Base-by-base conservation (phyloP, 2,797 vertebrate genomes). In the Molothrus aeneus region DNA sequence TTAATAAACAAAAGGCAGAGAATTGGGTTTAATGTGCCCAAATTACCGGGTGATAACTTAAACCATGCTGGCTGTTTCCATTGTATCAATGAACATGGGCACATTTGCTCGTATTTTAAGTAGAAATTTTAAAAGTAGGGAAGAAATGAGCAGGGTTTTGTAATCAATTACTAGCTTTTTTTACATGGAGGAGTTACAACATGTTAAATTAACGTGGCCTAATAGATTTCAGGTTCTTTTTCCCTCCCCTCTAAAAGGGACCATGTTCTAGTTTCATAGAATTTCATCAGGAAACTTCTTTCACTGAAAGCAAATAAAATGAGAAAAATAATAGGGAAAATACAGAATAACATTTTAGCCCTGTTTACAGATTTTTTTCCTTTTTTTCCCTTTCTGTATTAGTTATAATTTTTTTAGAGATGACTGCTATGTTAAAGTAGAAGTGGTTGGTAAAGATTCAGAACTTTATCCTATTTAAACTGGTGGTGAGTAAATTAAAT, bases 1-100 rank as follows among this genome's bases (percentile, higher is more conserved):
- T 93, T 95, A 93, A 94, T 96, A 95, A 96, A 95, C 90, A 87
- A 96, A 96, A 90, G 90, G 82, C 81, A 88, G 80, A 94, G 88
- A 95, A 90, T 92, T 94, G 75, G 85, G 75, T 97, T 97, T 97
- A 87, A 92, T 93, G 71, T 87, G 82, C 68, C 91, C 86, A 92
- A 93, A 95, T 96, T 91, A 84, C 82, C 20, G 71, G 71, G 90
- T 71, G 84, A 92, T 96, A 96, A 96, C 90, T 90, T 91, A 73
- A 96, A 97, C 74, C 88, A 64, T 90, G 48, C 63, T 87, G 53
- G 11, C 68, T 88, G 45, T 74, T 92, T 94, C 68, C 48, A 65
- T 81, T 0, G 0, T 80, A 45, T 56, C 42, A 28, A 19, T 74
- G 70, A n/a, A 90, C 93, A 90, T 25, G 19, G 13, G 36, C 32